These are phyloP conservation scores for Lasioglossum leucozonium DNA, from an alignment of 2,888 invertebrate genomes.

Conservation along the genomic window DNA sequence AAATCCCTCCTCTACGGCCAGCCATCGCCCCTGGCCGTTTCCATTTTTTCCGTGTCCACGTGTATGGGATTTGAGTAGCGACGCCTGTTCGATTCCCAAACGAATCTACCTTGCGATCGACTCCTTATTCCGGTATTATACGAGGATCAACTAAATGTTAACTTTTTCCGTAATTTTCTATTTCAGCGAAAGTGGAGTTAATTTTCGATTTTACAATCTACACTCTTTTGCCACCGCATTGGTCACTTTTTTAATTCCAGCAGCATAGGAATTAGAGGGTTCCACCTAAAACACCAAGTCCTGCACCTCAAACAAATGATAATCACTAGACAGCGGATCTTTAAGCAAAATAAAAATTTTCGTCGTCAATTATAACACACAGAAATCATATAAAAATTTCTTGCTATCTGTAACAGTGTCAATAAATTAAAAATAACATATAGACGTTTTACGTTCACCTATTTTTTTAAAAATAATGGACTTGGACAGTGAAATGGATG, in stretches of 20 bases:
- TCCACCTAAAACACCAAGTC: background rate
- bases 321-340: background rate
- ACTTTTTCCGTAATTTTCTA: background rate
- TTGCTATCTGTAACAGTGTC: no score
- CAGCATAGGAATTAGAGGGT: background rate
- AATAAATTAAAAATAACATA: no score
- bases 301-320: background rate
- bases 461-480: no score
- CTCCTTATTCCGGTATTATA: background rate
- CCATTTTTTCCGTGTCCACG: conserved; percentile 48
- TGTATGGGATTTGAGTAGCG: conserved; percentile 17
- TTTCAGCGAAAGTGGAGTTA: no score
- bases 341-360: no score
- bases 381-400: no score
- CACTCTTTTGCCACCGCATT: background rate
- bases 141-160: background rate
- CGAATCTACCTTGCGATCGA: background rate
- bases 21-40: conserved; percentile 37
- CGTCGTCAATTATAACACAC: no score
- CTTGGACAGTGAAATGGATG: no score
- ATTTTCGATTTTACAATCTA: background rate
- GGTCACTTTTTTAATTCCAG: background rate
- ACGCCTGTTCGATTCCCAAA: conserved; percentile 23
- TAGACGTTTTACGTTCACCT: no score
- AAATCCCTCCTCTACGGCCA: conserved; percentile 75